These are phyloP conservation scores for Limnephilus rhombicus DNA, from an alignment of 2,888 invertebrate genomes.

Conservation along the genomic window DNA sequence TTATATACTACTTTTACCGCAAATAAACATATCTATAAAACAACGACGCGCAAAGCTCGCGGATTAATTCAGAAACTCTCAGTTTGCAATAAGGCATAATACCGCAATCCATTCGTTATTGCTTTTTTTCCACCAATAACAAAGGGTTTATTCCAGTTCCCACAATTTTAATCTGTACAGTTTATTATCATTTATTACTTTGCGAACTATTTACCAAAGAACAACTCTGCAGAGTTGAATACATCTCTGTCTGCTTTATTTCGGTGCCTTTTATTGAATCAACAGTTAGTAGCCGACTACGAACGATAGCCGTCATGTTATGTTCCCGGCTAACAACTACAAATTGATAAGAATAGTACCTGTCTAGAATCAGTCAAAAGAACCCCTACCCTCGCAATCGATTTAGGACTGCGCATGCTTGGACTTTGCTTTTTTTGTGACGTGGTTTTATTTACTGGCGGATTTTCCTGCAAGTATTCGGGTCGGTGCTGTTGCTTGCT, in stretches of 20 bases:
- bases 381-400: not conserved
- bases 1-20: not conserved
- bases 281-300: slow-evolving; percentile 45
- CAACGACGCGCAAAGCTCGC: not conserved
- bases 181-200: not conserved
- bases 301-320: slow-evolving; percentile 30
- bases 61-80: not conserved
- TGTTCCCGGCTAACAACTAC: slow-evolving; percentile 3
- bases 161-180: not conserved
- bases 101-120: not conserved
- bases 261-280: slow-evolving; percentile 50
- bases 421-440: not conserved
- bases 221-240: not conserved
- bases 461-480: not conserved
- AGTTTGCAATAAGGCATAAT: not conserved
- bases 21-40: not conserved
- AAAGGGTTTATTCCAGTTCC: not conserved
- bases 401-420: not conserved
- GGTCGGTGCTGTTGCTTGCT: slow-evolving; percentile 7
- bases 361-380: not conserved
- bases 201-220: not conserved
- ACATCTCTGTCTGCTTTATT: slow-evolving; percentile 40
- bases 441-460: not conserved
- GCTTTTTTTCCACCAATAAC: not conserved
- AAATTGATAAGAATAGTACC: not conserved